Evolutionary conservation across 2,888 invertebrate species (phyloP).

Genomic region (Orchesellides sinensis): DNA sequence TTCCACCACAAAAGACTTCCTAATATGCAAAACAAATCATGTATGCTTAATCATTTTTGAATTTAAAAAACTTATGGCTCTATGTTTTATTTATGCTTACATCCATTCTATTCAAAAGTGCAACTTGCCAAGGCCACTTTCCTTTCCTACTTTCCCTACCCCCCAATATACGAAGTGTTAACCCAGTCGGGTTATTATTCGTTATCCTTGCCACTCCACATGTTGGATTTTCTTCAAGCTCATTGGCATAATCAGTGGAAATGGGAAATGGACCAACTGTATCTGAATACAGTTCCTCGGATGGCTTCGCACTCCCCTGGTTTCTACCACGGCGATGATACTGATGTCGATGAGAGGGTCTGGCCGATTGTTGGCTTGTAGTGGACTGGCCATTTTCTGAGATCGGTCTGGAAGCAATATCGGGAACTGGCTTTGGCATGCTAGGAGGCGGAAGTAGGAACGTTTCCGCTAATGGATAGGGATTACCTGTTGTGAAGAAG

Average conservation of each 20-base stretch:
- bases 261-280: conserved; percentile 60
- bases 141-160: conserved; percentile 88
- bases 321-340: conserved; percentile 41
- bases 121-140: conserved; percentile 95
- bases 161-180: conserved; percentile 87
- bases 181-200: conserved; percentile 56
- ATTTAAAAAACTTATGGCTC: neutral
- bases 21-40: conserved; percentile 76
- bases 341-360: conserved; percentile 25
- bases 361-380: neutral
- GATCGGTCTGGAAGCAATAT: conserved; percentile 20
- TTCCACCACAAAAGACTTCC: conserved; percentile 94
- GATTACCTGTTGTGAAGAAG: conserved; percentile 15
- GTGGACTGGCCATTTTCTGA: no score
- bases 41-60: neutral
- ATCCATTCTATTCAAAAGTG: conserved; percentile 89
- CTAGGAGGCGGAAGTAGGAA: neutral
- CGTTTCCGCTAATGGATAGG: neutral
- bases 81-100: conserved; percentile 78
- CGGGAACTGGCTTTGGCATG: conserved; percentile 8
- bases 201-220: conserved; percentile 72
- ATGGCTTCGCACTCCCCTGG: conserved; percentile 11
- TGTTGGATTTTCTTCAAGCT: conserved; percentile 48
- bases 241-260: conserved; percentile 32
- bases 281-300: conserved; percentile 36